These are phyloP conservation scores for Ammodytes dubius DNA, from an alignment of 2,113 vertebrate species.

Conservation along the genomic window DNA sequence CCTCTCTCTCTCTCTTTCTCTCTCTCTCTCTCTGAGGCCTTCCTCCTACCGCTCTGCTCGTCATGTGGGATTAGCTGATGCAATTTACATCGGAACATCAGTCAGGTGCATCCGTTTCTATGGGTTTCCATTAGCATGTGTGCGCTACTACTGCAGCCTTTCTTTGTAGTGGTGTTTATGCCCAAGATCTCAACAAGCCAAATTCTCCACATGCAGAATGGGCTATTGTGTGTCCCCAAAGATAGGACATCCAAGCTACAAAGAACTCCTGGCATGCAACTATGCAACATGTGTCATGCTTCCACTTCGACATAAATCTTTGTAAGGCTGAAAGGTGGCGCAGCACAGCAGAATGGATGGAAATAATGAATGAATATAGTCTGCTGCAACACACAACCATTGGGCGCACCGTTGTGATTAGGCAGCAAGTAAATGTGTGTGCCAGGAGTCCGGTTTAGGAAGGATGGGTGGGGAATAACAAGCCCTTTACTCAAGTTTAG, in stretches of 20 bases:
- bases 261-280: conserved; percentile 64
- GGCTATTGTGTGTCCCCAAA: conserved; percentile 24
- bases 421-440: neutral
- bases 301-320: conserved; percentile 60
- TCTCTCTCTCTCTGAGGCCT: conserved; percentile 22
- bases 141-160: neutral
- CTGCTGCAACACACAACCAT: neutral
- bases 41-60: conserved; percentile 19
- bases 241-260: conserved; percentile 21
- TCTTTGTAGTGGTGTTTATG: conserved; percentile 29
- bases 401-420: neutral
- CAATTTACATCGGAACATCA: neutral
- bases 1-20: conserved; percentile 36
- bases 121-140: conserved; percentile 14
- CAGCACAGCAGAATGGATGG: neutral
- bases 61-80: conserved; percentile 14
- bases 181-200: conserved; percentile 15
- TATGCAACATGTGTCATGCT: conserved; percentile 52
- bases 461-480: neutral
- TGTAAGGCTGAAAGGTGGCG: neutral
- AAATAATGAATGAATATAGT: conserved; percentile 12
- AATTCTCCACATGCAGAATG: conserved; percentile 45
- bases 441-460: neutral
- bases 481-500: neutral
- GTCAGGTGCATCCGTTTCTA: neutral